Percentiles rank a stretch among this genome's conserved stretches.
phyloP scores from a whole-genome alignment of 2,888 invertebrate genomes.

The Petrolisthes cinctipes region DNA sequence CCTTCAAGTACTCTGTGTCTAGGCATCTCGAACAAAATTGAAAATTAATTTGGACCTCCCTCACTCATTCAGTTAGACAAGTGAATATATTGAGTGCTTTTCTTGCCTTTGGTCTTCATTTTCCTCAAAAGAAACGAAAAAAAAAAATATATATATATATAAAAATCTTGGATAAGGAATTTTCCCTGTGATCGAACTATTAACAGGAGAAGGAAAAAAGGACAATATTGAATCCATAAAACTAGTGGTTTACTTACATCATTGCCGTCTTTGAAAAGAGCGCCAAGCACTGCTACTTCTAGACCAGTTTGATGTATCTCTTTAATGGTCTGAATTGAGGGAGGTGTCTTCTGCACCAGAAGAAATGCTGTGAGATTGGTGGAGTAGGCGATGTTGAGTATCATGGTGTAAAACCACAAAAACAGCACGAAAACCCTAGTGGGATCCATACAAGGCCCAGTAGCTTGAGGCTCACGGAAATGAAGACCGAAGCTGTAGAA shows the following conservation, averaged over 20 bases:
- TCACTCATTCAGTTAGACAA: no score
- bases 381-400: constrained; percentile 60
- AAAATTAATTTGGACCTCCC: no score
- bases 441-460: background rate
- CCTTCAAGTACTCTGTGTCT: no score
- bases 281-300: constrained; percentile 38
- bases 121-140: no score
- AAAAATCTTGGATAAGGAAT: no score
- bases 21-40: no score
- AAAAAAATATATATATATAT: no score
- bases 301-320: constrained; percentile 57
- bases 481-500: constrained; percentile 32
- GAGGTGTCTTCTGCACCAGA: constrained; percentile 51
- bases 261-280: background rate
- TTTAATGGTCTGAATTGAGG: constrained; percentile 58
- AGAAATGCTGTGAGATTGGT: constrained; percentile 67
- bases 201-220: no score
- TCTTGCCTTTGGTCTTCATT: no score
- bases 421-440: constrained; percentile 25
- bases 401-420: constrained; percentile 56
- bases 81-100: no score
- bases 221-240: no score
- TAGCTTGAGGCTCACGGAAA: constrained; percentile 5
- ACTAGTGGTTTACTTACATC: background rate
- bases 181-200: no score